Evolutionary conservation across 1,140 invertebrate species (phyloP).

Genomic region (Pantala flavescens): DNA sequence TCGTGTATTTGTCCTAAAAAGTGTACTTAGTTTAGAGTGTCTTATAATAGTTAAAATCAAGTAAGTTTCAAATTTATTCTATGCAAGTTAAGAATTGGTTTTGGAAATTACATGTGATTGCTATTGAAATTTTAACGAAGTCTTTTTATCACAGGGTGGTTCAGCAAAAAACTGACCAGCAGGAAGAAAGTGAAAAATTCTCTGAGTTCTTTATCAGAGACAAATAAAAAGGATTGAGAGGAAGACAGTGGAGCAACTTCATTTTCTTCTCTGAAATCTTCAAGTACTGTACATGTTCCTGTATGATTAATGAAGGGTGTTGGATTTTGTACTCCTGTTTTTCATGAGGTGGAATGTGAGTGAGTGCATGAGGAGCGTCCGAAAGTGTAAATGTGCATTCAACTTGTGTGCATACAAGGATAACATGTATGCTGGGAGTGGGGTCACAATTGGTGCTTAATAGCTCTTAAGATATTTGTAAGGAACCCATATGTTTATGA

Average conservation of each 20-base stretch:
- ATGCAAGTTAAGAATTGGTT: no score
- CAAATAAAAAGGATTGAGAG: neutral
- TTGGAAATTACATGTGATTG: no score
- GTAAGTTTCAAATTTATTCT: no score
- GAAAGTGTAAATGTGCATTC: neutral
- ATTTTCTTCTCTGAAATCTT: neutral
- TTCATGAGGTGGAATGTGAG: neutral
- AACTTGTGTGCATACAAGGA: neutral
- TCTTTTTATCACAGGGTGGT: conserved; percentile 32
- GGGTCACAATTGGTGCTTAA: neutral
- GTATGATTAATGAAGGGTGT: neutral
- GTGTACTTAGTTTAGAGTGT: no score
- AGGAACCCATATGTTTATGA: neutral
- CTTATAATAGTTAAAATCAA: no score
- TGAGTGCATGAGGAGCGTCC: neutral
- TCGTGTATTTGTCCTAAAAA: no score
- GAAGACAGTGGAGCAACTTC: neutral
- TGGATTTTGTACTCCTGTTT: neutral
- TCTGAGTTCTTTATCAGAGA: neutral
- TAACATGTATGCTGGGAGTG: neutral
- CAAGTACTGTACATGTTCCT: neutral
- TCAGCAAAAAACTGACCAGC: conserved; percentile 36
- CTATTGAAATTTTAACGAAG: no score
- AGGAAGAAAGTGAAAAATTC: conserved; percentile 24
- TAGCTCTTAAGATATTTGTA: neutral